A percentile compares a stretch with the other conserved stretches of the same genome.
phyloP scores from a whole-genome alignment of 2,113 vertebrate species.

The Ivindomyrus marchei region DNA sequence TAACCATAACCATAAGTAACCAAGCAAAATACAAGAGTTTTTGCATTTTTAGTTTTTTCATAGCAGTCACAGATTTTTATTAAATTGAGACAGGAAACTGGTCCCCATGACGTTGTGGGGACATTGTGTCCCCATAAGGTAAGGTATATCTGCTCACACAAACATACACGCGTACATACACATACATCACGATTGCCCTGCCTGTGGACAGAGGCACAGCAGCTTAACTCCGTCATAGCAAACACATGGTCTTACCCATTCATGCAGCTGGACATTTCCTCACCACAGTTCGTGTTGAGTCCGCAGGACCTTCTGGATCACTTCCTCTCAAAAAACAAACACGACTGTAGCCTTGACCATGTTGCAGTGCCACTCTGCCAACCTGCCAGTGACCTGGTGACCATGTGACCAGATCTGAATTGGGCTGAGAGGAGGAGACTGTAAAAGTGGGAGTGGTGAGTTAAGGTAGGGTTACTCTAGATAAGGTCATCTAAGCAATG shows the following conservation, averaged over 20 bases:
- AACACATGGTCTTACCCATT: neutral
- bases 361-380: neutral
- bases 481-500: neutral
- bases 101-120: too few relatives aligned
- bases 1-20: too few relatives aligned
- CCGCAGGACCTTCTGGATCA: neutral
- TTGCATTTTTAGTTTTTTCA: too few relatives aligned
- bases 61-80: too few relatives aligned
- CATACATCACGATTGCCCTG: neutral
- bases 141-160: neutral
- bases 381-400: neutral
- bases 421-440: neutral
- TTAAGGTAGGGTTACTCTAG: neutral
- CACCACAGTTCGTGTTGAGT: neutral
- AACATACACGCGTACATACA: neutral
- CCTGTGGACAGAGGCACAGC: neutral
- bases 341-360: neutral
- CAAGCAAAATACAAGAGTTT: too few relatives aligned
- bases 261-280: neutral
- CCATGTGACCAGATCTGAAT: neutral
- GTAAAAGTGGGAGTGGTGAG: neutral
- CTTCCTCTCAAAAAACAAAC: neutral
- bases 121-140: too few relatives aligned
- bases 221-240: neutral
- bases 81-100: too few relatives aligned